Conservation (phyloP, 2,797 vertebrate species). For the Heterohyrax brucei region DNA sequence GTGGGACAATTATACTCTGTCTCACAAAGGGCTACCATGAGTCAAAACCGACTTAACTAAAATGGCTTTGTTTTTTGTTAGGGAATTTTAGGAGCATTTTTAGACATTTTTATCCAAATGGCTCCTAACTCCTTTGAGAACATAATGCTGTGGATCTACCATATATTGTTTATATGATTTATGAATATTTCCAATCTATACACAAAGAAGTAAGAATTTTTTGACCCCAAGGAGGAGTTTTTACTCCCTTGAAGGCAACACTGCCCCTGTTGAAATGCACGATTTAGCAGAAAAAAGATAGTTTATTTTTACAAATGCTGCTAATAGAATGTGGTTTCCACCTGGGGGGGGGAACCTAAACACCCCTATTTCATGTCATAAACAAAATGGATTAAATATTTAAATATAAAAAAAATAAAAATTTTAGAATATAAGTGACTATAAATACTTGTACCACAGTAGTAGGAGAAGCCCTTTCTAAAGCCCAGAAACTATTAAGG, state of each 20-base stretch:
- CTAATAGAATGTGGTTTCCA: background rate
- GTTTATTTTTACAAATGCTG: background rate
- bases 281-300: background rate
- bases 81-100: background rate
- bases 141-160: background rate
- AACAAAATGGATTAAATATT: background rate
- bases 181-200: conserved; percentile 1
- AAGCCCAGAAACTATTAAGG: background rate
- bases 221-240: background rate
- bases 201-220: background rate
- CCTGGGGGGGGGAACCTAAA: background rate
- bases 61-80: too few species aligned
- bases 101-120: background rate
- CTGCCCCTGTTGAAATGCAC: background rate
- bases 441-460: background rate
- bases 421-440: background rate
- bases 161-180: background rate
- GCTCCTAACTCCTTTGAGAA: background rate
- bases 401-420: background rate
- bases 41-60: too few species aligned
- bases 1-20: too few species aligned
- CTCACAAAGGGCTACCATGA: too few species aligned
- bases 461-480: background rate
- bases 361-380: background rate
- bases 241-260: background rate